Base-by-base conservation (phyloP, 64 coral and sea anemone species). In the Dendronephthya gigantea region DNA sequence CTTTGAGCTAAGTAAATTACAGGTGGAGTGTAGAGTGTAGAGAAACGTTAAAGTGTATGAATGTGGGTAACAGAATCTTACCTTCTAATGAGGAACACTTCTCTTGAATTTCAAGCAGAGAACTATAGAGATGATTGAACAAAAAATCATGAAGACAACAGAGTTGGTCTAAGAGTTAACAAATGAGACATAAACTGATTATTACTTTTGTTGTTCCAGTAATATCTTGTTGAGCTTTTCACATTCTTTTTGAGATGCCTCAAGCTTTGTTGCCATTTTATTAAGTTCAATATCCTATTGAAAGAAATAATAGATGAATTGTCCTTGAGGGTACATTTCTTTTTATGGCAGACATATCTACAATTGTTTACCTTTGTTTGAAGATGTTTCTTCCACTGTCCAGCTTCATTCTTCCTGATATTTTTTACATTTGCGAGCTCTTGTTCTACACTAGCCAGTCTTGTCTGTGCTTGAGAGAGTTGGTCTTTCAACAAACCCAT, bases 11-110 rank as follows among this genome's bases (percentile, higher is more conserved):
- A 37, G n/a, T 12, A 74, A n/a, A n/a, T n/a, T n/a, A n/a, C n/a
- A n/a, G n/a, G n/a, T n/a, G n/a, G n/a, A n/a, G n/a, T n/a, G n/a
- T n/a, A n/a, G n/a, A n/a, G n/a, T n/a, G n/a, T n/a, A n/a, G n/a
- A n/a, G n/a, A n/a, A n/a, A n/a, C n/a, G n/a, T n/a, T n/a, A n/a
- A n/a, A n/a, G n/a, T n/a, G n/a, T n/a, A n/a, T n/a, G n/a, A n/a
- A n/a, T n/a, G n/a, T n/a, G n/a, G n/a, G n/a, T n/a, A n/a, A n/a
- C n/a, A n/a, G n/a, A n/a, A n/a, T n/a, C 83, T 87, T 45, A 96
- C 94, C 90, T 93, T 96, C 94, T 82, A 96, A 82, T 14, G 94
- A 85, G 8, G 51, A 86, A 59, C 94, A 96, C 84, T 96, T 96
- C 39, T 96, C 94, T 33, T 96, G 89, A 83, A 96, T 83, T 41